phyloP scores from a whole-genome alignment of 2,797 vertebrate genomes.

The Acipenser ruthenus region DNA sequence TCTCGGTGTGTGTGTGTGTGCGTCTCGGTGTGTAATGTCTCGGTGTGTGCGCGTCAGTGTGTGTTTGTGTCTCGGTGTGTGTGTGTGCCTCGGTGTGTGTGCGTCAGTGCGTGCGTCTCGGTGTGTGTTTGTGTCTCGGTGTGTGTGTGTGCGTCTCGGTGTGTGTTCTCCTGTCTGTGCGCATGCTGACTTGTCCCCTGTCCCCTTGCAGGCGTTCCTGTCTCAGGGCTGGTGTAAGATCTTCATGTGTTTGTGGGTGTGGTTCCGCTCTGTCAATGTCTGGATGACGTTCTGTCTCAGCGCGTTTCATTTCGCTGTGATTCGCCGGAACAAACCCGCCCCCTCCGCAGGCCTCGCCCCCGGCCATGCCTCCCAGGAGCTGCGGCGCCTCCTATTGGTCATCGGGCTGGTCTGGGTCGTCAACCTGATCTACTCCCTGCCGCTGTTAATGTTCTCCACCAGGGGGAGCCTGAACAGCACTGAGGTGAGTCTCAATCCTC shows the following conservation, averaged over 20 bases:
- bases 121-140: too few species aligned
- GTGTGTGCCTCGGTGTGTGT: too few species aligned
- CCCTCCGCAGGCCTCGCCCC: constrained; percentile 29
- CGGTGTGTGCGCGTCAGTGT: too few species aligned
- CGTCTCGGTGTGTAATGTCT: too few species aligned
- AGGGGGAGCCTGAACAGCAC: constrained; percentile 52
- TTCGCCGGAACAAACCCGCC: constrained; percentile 37
- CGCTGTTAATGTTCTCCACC: constrained; percentile 55
- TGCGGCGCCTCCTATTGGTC: constrained; percentile 39
- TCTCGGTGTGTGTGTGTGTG: too few species aligned
- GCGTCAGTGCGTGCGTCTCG: too few species aligned
- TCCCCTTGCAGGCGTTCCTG: constrained; percentile 25
- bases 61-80: too few species aligned
- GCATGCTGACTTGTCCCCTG: too few species aligned
- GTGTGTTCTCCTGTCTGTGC: too few species aligned
- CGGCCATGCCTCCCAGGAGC: constrained; percentile 41
- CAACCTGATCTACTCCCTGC: constrained; percentile 58
- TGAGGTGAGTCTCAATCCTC: constrained; percentile 25
- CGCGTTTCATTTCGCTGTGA: constrained; percentile 62
- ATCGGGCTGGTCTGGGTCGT: constrained; percentile 52
- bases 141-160: too few species aligned
- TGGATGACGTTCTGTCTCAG: constrained; percentile 67
- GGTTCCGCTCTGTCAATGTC: constrained; percentile 66
- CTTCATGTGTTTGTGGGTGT: constrained; percentile 75
- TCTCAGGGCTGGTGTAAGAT: constrained; percentile 53